Base-by-base conservation (phyloP, 2,888 invertebrate species). In the Papilio gigon region DNA sequence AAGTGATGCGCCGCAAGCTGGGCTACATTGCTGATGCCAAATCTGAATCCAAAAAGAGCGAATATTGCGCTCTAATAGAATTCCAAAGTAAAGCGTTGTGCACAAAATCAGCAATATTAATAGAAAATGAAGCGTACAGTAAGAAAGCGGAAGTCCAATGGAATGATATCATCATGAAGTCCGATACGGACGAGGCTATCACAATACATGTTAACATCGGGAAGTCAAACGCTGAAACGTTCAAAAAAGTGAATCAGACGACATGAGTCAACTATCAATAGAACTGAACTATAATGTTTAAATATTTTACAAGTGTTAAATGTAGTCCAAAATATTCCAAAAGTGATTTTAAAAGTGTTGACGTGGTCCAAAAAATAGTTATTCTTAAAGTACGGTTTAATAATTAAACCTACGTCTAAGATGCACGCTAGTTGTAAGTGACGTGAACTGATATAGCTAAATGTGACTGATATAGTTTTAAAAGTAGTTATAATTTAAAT, bases 61-160 rank as follows among this genome's bases (percentile, higher is more conserved):
- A 91, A 42, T 92, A 90, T 70, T 88, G 89, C 72, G 92, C 92
- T 66, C 71, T 90, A 14, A 84, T 92, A 5, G 92, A 92, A 72
- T 92, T 92, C 77, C 91, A 92, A 80, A 91, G 92, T 74, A 90
- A 90, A 76, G 88, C 88, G 0, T 73, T 91, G 0, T 83, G 85
- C 69, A 90, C 89, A 1, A 92, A 91, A 77, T 89, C 89, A 11
- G 89, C 90, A 65, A 90, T 92, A 30, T 73, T 88, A 3, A 90
- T 92, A 68, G 91, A 92, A 68, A 90, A 91, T 70, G 91, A 91
- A 75, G 80, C 86, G 0, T 92, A 91, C 61, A 88, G 90, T 9
- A 92, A 91, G 77, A 91, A 91, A 74, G 90, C 91, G 0, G 91
- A 92, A 74, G 86, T 92, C 0, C 90, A 92, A 74, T 92, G 91